Evolutionary conservation across 2,797 vertebrate genomes (phyloP).

Genomic region (Sorex maritimensis): DNA sequence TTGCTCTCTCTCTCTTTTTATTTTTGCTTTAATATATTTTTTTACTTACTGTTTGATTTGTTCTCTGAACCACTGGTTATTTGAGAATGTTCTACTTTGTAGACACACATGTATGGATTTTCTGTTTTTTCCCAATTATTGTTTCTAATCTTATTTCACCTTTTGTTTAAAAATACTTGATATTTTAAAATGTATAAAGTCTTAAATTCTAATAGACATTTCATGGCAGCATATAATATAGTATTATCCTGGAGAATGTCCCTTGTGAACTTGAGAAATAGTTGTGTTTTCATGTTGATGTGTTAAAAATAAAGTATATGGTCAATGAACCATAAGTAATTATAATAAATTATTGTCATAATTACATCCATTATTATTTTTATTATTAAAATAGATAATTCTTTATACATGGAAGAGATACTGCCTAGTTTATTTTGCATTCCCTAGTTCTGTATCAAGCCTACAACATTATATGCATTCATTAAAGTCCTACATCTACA

Average conservation of each 20-base stretch:
- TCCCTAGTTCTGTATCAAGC: not conserved
- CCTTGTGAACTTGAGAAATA: not conserved
- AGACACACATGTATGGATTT: not conserved
- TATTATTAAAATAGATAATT: not conserved
- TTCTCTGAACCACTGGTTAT: not conserved
- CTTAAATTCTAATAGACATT: not conserved
- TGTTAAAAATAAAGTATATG: not conserved
- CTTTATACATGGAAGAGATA: not conserved
- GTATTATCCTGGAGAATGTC: not conserved
- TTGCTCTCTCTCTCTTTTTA: not conserved
- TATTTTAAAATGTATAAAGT: no score
- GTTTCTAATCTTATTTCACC: not conserved
- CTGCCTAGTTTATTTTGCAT: not conserved
- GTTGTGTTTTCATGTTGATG: not conserved
- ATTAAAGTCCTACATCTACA: not conserved
- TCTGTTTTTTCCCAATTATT: not conserved
- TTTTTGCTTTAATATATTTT: not conserved
- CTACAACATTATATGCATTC: not conserved
- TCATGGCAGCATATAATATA: not conserved
- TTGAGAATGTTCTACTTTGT: not conserved
- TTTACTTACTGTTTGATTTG: not conserved
- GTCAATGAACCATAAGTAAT: no score
- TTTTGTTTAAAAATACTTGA: not conserved
- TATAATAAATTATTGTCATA: not conserved
- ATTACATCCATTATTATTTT: not conserved